Conservation (phyloP, 2,888 invertebrate species). For the Plebejus argus region DNA sequence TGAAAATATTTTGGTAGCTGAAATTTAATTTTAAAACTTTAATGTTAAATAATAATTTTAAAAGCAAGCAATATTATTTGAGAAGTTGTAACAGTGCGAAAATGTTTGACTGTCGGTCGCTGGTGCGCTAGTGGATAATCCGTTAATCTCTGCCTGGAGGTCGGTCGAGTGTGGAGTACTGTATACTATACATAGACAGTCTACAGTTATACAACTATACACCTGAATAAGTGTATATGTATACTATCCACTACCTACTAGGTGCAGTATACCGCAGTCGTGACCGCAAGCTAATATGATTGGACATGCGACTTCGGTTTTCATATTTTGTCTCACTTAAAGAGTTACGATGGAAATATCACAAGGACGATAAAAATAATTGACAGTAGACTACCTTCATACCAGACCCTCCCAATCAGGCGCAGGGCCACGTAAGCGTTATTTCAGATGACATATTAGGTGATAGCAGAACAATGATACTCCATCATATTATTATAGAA, state of each 20-base stretch:
- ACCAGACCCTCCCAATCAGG: too few species aligned
- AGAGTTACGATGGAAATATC: not conserved
- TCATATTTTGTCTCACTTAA: not conserved
- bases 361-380: too few species aligned
- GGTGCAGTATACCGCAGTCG: not conserved
- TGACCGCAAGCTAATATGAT: not conserved
- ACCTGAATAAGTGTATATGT: not conserved
- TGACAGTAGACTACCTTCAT: too few species aligned
- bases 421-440: too few species aligned
- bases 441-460: too few species aligned
- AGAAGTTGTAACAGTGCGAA: not conserved
- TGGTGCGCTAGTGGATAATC: constrained; percentile 19
- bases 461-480: too few species aligned
- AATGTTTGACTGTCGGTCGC: not conserved
- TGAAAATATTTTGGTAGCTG: not conserved
- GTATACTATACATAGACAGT: not conserved
- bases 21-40: not conserved
- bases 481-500: too few species aligned
- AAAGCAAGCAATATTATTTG: not conserved
- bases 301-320: not conserved
- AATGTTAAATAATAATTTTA: not conserved
- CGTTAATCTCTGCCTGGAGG: constrained; percentile 39
- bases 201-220: not conserved
- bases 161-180: constrained; percentile 23
- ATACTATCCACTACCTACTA: not conserved